Evolutionary conservation across 2,888 invertebrate species (phyloP).

Genomic region (Mythimna ferrago): DNA sequence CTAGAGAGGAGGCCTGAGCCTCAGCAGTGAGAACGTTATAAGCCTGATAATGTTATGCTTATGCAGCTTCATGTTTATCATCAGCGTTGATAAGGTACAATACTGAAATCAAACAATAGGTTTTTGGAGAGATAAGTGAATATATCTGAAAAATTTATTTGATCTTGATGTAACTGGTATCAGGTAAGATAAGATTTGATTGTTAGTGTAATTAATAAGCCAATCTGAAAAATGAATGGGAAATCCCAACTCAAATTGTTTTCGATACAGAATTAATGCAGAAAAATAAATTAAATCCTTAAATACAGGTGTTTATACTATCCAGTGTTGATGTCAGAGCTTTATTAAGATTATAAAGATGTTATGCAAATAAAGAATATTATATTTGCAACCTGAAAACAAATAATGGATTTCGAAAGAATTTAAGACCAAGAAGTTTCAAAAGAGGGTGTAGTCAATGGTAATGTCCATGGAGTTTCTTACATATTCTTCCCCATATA

Average conservation of each 20-base stretch:
- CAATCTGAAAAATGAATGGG: no score
- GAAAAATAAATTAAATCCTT: slow-evolving; percentile 92
- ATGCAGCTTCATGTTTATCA: slow-evolving; percentile 92
- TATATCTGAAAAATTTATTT: slow-evolving; percentile 91
- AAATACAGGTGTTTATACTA: no score
- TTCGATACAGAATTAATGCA: slow-evolving; percentile 92
- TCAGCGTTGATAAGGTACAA: slow-evolving; percentile 91
- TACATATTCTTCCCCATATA: no score
- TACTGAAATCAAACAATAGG: slow-evolving; percentile 94
- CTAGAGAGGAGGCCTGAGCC: no score
- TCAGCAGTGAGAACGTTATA: no score
- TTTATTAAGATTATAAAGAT: no score
- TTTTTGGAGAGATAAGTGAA: slow-evolving; percentile 91
- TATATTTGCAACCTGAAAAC: slow-evolving; percentile 60
- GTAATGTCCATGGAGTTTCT: no score
- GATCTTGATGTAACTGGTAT: slow-evolving; percentile 93
- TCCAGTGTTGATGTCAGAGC: no score
- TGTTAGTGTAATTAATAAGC: neutral
- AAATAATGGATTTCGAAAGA: slow-evolving; percentile 90
- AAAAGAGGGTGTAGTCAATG: no score
- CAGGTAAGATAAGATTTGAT: slow-evolving; percentile 76
- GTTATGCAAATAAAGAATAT: no score
- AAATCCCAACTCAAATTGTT: neutral
- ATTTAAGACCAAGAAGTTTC: slow-evolving; percentile 92
- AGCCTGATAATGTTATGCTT: neutral